Percentiles rank a stretch among this genome's conserved stretches.
phyloP scores from a whole-genome alignment of 2,797 vertebrate genomes.

The Falco cherrug region DNA sequence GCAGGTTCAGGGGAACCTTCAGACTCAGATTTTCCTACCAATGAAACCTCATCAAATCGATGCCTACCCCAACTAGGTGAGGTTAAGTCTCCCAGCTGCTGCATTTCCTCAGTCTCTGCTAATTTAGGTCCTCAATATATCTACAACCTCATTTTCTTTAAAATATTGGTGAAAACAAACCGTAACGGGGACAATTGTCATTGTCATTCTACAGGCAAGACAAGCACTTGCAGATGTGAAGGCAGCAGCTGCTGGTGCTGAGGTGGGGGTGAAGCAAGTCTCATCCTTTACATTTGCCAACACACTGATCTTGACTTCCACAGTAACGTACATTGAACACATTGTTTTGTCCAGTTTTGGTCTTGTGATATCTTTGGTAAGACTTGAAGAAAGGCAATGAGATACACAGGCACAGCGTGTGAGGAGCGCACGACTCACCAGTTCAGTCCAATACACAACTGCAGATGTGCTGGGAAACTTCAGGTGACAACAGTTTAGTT shows the following conservation, averaged over 20 bases:
- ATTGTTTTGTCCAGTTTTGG: neutral
- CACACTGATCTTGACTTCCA: neutral
- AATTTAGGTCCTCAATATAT: neutral
- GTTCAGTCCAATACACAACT: neutral
- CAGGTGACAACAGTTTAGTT: neutral
- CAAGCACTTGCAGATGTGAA: neutral
- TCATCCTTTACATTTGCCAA: neutral
- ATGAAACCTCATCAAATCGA: neutral
- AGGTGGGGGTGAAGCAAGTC: neutral
- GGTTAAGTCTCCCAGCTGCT: neutral
- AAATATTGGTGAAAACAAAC: neutral
- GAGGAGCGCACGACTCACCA: neutral
- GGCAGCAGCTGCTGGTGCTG: neutral
- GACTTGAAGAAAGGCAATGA: neutral
- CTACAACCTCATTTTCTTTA: neutral
- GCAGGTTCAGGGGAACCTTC: neutral
- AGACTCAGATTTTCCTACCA: neutral
- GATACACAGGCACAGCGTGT: neutral
- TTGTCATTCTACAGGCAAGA: neutral
- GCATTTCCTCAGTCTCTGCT: neutral
- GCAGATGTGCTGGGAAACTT: neutral
- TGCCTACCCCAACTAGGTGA: neutral
- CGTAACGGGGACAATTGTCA: neutral
- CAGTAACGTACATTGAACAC: accelerated
- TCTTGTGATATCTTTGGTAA: neutral